These are phyloP conservation scores for Ceratosolen fusciceps DNA, from an alignment of 1,140 invertebrate species.

Conservation along the genomic window DNA sequence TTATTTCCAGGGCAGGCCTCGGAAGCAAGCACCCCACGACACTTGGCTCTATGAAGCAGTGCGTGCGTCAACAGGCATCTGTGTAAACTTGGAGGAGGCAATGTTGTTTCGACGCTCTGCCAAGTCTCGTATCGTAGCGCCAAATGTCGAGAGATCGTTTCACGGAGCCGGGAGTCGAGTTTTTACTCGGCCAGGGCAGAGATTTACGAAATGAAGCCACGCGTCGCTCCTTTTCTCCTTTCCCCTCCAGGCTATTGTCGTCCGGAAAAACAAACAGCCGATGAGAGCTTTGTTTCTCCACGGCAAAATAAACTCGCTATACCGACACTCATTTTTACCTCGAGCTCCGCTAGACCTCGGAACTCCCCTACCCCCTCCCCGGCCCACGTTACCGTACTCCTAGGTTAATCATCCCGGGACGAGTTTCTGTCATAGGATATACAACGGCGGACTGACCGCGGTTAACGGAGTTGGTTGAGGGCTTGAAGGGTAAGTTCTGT, in stretches of 20 bases:
- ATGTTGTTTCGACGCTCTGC: not conserved
- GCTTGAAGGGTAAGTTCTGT: too few species aligned
- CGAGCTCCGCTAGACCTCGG: not conserved
- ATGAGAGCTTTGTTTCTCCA: not conserved
- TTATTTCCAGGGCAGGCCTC: not conserved
- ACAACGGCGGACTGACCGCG: too few species aligned
- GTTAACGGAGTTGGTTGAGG: too few species aligned
- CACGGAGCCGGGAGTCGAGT: not conserved
- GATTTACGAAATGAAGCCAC: slow-evolving; percentile 3
- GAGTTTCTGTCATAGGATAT: too few species aligned
- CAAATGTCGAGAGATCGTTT: not conserved
- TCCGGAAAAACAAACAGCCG: not conserved
- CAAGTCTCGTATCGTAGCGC: not conserved
- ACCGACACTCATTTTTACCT: too few species aligned
- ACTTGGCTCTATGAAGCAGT: slow-evolving; percentile 21
- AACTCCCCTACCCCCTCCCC: too few species aligned
- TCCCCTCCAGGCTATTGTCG: not conserved
- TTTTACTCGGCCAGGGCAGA: not conserved
- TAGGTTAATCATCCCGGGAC: too few species aligned
- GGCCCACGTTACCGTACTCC: too few species aligned
- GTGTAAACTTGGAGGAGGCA: not conserved
- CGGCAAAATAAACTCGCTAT: not conserved
- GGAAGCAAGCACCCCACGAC: not conserved
- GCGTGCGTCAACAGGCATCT: slow-evolving; percentile 21
- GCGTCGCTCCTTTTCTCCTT: not conserved